These are phyloP conservation scores for Echinarachnius parma DNA, from an alignment of 53 echinoderm and acorn worm genomes.

Conservation along the genomic window DNA sequence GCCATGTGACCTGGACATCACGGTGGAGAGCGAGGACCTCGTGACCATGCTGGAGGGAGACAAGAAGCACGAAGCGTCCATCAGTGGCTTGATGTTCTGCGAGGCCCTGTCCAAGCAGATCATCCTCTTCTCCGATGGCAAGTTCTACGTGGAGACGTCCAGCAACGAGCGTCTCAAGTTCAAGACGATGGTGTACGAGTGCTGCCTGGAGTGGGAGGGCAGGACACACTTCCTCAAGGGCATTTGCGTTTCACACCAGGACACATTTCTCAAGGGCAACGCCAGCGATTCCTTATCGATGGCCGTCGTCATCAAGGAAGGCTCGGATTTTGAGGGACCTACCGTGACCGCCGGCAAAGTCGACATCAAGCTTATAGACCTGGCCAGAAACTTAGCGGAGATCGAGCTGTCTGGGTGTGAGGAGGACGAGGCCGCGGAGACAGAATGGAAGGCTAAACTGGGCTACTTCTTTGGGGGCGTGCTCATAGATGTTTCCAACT, in stretches of 20 bases:
- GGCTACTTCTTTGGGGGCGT: constrained; percentile 31
- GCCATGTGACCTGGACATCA: constrained; percentile 44
- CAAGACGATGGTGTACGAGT: constrained; percentile 57
- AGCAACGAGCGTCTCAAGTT: constrained; percentile 26
- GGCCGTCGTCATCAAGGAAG: constrained; percentile 45
- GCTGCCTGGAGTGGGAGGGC: constrained; percentile 41
- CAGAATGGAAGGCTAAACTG: constrained; percentile 43
- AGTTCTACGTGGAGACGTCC: constrained; percentile 47
- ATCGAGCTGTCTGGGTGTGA: constrained; percentile 44
- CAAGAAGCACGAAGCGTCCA: constrained; percentile 29
- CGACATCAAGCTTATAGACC: constrained; percentile 45
- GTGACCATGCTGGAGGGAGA: constrained; percentile 42
- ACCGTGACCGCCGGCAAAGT: constrained; percentile 44
- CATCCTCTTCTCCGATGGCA: constrained; percentile 47
- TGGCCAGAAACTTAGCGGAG: constrained; percentile 46
- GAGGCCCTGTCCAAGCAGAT: constrained; percentile 33
- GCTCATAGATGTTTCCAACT: neutral
- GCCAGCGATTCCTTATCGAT: constrained; percentile 46
- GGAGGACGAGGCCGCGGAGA: constrained; percentile 8
- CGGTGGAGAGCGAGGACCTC: constrained; percentile 56
- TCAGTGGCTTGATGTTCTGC: constrained; percentile 50
- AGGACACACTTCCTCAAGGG: constrained; percentile 53
- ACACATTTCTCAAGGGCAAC: constrained; percentile 45
- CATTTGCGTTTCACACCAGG: constrained; percentile 45
- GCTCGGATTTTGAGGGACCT: constrained; percentile 22